Base-by-base conservation (phyloP, 2,888 invertebrate species). In the Pristionchus exspectatus region DNA sequence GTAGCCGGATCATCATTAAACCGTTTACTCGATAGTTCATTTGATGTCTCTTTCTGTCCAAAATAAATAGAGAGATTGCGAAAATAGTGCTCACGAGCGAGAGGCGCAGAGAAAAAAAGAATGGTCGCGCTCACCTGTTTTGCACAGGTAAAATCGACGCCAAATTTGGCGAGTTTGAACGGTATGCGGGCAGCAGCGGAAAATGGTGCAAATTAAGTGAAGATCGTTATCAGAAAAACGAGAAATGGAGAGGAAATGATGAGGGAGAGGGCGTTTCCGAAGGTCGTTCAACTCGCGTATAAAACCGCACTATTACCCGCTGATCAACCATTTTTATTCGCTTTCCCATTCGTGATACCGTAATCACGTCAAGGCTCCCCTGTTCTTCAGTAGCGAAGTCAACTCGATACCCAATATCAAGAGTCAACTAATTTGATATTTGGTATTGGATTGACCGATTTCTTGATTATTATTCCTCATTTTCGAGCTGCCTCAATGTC, bases 251-350 rank as follows among this genome's bases (percentile, higher is more conserved):
- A 81, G 50, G 81, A 81, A 44, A 81, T 18, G 81, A 27, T 21
- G 33, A 33, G 50, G 24, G 44, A 30, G 77, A 81, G 81, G 50
- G 18, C 33, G 44, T 44, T 77, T 44, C 63, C 81, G 81, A 81
- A 81, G 81, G 81, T 81, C 81, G 38, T 44, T 50, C n/a, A 50
- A 33, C 24, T n/a, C 16, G 44, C 18, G 14, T 81, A 81, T 81
- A 81, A 81, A 81, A 33, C 27, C n/a, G 50, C n/a, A 27, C 30
- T 33, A 59, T 59, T 27, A 7, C 56, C 84, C 21, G 21, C 30
- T 4, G 0, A 21, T 4, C 27, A 33, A n/a, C 81, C 33, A 27
- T 50, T 81, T 44, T 27, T 81, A 27, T 81, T 4, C n/a, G 12
- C 16, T 30, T 30, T 24, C 59, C 56, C 18, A 9, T 56, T 56